These are phyloP conservation scores for Gerris lacustris DNA, from an alignment of 2,888 invertebrate species.

Conservation along the genomic window DNA sequence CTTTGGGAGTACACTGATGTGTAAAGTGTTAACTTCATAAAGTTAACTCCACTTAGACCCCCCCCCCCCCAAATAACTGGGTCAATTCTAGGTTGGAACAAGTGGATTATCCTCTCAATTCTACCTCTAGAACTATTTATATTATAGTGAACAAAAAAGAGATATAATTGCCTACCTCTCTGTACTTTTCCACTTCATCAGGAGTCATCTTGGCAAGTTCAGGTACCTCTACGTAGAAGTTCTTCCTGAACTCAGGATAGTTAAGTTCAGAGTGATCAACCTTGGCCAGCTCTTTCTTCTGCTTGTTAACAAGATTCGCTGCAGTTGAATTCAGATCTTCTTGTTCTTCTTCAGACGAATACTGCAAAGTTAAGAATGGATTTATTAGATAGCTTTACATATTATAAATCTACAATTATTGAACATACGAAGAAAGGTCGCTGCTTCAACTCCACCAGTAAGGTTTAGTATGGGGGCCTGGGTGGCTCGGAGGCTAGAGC, in stretches of 20 bases:
- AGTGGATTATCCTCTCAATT: no score
- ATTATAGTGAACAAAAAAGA: no score
- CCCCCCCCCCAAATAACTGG: no score
- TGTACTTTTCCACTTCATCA: constrained; percentile 73
- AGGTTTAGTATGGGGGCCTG: no score
- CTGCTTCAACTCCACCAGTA: no score
- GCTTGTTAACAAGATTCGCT: constrained; percentile 76
- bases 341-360: constrained; percentile 92
- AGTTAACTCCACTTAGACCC: no score
- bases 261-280: constrained; percentile 79
- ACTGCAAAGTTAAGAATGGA: constrained; percentile 40
- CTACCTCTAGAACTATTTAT: no score
- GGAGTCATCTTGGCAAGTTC: constrained; percentile 85
- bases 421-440: neutral
- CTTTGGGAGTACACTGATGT: no score
- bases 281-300: constrained; percentile 81
- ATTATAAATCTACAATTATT: constrained; percentile 7
- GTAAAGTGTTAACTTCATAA: no score
- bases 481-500: no score
- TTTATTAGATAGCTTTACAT: neutral
- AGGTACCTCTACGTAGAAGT: constrained; percentile 95
- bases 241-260: constrained; percentile 81
- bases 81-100: no score
- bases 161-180: constrained; percentile 38
- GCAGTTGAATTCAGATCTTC: constrained; percentile 87